Evolutionary conservation across 2,888 invertebrate genomes (phyloP).

Genomic region (Andrena haemorrhoa): DNA sequence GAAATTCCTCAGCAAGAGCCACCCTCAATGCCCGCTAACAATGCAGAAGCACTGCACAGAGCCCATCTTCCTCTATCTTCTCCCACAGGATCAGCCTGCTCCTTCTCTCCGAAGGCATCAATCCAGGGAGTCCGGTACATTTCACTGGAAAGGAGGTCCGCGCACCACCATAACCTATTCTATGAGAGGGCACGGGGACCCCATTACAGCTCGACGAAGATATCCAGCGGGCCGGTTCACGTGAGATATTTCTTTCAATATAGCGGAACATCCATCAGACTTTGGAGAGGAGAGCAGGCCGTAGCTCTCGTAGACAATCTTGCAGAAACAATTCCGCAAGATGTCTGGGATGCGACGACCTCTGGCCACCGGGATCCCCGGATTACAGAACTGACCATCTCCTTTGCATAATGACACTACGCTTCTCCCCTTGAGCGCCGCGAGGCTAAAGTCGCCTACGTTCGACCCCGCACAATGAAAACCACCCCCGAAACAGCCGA

Average conservation of each 20-base stretch:
- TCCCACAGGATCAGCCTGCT: slow-evolving; percentile 2
- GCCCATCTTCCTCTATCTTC: background rate
- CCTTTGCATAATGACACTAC: slow-evolving; percentile 83
- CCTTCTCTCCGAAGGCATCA: slow-evolving; percentile 25
- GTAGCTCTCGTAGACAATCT: slow-evolving; percentile 69
- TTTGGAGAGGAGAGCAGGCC: slow-evolving; percentile 70
- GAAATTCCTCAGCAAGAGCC: too few species aligned
- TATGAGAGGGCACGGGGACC: background rate
- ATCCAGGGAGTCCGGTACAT: slow-evolving; percentile 11
- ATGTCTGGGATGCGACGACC: slow-evolving; percentile 83
- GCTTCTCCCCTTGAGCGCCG: slow-evolving; percentile 43
- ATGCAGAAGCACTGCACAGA: too few species aligned
- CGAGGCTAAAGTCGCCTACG: slow-evolving; percentile 24
- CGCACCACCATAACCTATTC: background rate
- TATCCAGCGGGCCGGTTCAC: slow-evolving; percentile 65
- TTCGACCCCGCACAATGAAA: slow-evolving; percentile 51
- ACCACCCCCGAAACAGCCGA: slow-evolving; percentile 56
- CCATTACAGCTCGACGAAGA: slow-evolving; percentile 25
- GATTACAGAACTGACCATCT: slow-evolving; percentile 84
- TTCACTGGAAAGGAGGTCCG: background rate
- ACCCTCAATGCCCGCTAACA: too few species aligned
- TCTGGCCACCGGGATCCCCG: slow-evolving; percentile 74
- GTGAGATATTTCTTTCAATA: slow-evolving; percentile 84
- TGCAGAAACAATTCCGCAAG: slow-evolving; percentile 80
- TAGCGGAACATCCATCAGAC: slow-evolving; percentile 83